Conservation (phyloP, 1,140 invertebrate genomes). For the Aporrectodea caliginosa region DNA sequence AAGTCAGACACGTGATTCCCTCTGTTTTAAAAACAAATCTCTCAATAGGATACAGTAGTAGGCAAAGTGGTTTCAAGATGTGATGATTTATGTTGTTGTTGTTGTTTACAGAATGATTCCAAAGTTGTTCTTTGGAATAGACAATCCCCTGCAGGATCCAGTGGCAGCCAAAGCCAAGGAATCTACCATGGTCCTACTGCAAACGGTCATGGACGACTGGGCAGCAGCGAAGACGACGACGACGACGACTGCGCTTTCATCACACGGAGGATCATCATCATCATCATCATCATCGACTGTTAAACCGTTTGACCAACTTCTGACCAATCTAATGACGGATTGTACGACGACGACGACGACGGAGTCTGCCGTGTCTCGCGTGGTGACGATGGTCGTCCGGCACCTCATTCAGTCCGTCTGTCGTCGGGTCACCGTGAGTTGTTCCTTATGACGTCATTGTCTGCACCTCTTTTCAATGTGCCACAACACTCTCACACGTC, state of each 20-base stretch:
- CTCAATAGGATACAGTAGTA: too few species aligned
- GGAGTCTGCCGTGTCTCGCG: conserved; percentile 58
- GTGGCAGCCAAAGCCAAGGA: conserved; percentile 50
- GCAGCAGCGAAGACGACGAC: conserved; percentile 31
- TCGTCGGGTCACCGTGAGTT: conserved; percentile 65
- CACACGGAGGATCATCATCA: neutral
- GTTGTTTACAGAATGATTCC: conserved; percentile 45
- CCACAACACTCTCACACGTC: too few species aligned
- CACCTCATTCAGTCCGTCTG: conserved; percentile 60
- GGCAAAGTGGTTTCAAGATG: conserved; percentile 54
- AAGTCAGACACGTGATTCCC: too few species aligned
- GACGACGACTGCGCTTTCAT: neutral
- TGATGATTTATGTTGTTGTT: conserved; percentile 9
- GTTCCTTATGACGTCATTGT: too few species aligned
- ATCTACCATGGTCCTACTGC: conserved; percentile 43
- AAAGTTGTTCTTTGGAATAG: conserved; percentile 50
- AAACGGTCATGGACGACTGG: conserved; percentile 46
- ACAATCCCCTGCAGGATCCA: conserved; percentile 54
- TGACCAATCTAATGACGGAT: conserved; percentile 57
- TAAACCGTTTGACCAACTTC: conserved; percentile 39
- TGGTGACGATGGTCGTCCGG: conserved; percentile 56
- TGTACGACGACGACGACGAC: conserved; percentile 35
- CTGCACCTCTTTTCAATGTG: too few species aligned
- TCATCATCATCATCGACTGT: neutral
- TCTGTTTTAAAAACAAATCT: too few species aligned